Base-by-base conservation (phyloP, 2,797 vertebrate genomes). In the Galago senegalensis region DNA sequence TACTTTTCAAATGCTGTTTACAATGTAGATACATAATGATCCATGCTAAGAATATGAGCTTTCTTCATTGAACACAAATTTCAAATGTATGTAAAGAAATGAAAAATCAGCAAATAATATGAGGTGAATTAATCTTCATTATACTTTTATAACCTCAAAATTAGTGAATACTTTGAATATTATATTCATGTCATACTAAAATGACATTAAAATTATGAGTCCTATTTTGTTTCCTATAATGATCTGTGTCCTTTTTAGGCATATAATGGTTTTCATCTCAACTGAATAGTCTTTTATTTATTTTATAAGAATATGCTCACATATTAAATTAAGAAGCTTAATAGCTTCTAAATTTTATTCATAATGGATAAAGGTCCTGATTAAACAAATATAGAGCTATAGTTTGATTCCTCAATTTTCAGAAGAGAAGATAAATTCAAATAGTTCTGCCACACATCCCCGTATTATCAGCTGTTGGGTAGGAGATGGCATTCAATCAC, bases 201-300 rank as follows among this genome's bases (percentile, higher is more conserved):
- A 9, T 53, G 40, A 56, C 13, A 67, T 87, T 93, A 40, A 89
- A 87, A 67, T 63, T 46, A 53, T 23, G 27, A 91, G 4, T 53
- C 43, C 1, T 70, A 13, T 63, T 73, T 82, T 92, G 58, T 60
- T 70, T 43, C 72, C 63, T 79, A 53, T 12, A 83, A 82, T n/a
- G 40, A 46, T 82, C 53, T 80, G 20, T 34, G 13, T 46, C 85
- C 29, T 61, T 75, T 86, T 70, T 65, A 89, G 20, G 16, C 20
- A 79, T 67, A n/a, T n/a, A 87, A 87, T 79, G 5, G 4, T 75
- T 61, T 91, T 65, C 12, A 31, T 84, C 43, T 72, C 49, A 84
- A 27, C 7, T 17, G 11, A 97, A 82, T 4, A 85, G 1, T 76
- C 6, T 91, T 93, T 92, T 65, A 93, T 86, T 87, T 91, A 67